Conservation (phyloP, 1,140 invertebrate species). For the Stegodyphus dumicola region DNA sequence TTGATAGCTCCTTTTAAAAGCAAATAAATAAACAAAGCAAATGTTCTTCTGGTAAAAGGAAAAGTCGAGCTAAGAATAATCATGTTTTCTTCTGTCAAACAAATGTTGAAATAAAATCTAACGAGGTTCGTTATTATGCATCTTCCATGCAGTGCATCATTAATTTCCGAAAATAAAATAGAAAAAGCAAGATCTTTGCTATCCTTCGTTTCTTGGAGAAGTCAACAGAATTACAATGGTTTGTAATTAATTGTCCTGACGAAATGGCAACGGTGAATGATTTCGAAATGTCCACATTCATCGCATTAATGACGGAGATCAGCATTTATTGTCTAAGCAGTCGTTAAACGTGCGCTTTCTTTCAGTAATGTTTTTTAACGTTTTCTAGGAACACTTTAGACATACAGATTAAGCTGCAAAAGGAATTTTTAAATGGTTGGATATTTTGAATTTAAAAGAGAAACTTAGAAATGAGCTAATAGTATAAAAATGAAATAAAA, state of each 20-base stretch:
- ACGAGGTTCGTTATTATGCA: neutral
- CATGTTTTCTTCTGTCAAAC: slow-evolving; percentile 1
- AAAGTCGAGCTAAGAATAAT: neutral
- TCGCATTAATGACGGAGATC: neutral
- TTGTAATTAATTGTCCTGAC: neutral
- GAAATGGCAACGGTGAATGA: neutral
- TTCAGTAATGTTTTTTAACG: too few species aligned
- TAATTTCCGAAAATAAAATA: neutral
- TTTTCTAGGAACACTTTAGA: too few species aligned
- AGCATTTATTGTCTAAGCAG: neutral
- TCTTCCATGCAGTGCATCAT: neutral
- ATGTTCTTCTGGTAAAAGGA: too few species aligned
- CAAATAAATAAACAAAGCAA: neutral
- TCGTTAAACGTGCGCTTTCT: too few species aligned
- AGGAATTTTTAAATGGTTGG: too few species aligned
- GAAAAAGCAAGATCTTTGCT: neutral
- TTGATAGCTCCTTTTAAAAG: neutral
- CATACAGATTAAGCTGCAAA: too few species aligned
- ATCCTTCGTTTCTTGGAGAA: neutral
- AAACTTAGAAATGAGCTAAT: too few species aligned
- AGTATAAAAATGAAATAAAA: too few species aligned
- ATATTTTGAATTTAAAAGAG: too few species aligned
- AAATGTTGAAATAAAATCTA: neutral
- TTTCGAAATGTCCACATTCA: neutral
- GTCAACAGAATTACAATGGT: neutral